Conservation (phyloP, 2,888 invertebrate genomes). For the Apamea anceps region DNA sequence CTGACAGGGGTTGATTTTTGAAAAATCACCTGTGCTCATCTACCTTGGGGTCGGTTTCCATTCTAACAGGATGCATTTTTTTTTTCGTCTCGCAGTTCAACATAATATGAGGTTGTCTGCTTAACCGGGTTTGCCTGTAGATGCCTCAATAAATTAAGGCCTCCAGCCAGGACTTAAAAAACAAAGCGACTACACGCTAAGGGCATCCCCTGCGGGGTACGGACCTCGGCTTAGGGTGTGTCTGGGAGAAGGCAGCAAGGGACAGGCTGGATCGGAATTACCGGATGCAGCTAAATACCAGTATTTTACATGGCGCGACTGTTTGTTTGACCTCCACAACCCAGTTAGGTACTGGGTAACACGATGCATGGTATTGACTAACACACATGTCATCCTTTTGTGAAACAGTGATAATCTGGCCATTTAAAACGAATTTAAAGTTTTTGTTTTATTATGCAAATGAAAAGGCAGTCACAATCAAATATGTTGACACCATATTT, state of each 20-base stretch:
- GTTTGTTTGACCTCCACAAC: background rate
- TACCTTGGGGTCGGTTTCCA: background rate
- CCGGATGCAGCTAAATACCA: background rate
- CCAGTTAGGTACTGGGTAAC: background rate
- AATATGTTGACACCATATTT: slow-evolving; percentile 29
- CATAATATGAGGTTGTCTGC: too few species aligned
- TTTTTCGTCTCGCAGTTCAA: too few species aligned
- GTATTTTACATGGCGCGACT: background rate
- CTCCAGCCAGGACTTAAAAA: too few species aligned
- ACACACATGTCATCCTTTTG: background rate
- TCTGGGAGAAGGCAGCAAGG: too few species aligned
- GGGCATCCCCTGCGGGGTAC: too few species aligned
- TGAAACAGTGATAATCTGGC: slow-evolving; percentile 15
- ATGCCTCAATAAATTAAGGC: too few species aligned
- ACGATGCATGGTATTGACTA: background rate
- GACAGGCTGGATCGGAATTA: background rate
- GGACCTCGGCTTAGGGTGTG: too few species aligned
- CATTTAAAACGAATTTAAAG: slow-evolving; percentile 13
- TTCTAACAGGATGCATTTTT: background rate
- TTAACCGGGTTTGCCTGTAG: too few species aligned
- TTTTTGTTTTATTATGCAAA: slow-evolving; percentile 53
- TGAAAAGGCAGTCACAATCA: slow-evolving; percentile 30
- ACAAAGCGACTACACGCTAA: too few species aligned
- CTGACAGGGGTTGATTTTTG: background rate
- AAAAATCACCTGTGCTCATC: background rate